Conservation (phyloP, 2,888 invertebrate species). For the Torymus auratus region DNA sequence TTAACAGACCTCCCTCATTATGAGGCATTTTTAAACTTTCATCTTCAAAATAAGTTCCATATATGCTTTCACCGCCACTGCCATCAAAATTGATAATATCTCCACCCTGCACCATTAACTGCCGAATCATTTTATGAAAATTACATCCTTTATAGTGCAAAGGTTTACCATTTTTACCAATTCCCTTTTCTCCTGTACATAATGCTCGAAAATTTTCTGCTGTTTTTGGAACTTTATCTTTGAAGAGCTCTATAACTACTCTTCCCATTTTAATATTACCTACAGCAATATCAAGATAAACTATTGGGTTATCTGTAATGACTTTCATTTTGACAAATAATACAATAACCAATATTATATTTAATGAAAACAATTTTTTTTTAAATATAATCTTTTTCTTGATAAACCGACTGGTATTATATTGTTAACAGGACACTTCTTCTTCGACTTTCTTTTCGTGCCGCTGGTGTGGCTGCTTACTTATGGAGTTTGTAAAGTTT, state of each 20-base stretch:
- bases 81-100: conserved; percentile 89
- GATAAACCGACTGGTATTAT: too few species aligned
- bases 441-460: too few species aligned
- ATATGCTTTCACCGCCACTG: conserved; percentile 95
- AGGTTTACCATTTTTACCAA: conserved; percentile 83
- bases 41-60: conserved; percentile 92
- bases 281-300: conserved; percentile 85
- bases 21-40: conserved; percentile 87
- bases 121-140: conserved; percentile 90
- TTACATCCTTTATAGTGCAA: conserved; percentile 90
- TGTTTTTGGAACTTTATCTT: conserved; percentile 89
- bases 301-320: conserved; percentile 80
- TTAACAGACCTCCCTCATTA: conserved; percentile 83
- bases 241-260: conserved; percentile 90
- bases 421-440: too few species aligned
- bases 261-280: conserved; percentile 86
- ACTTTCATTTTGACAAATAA: conserved; percentile 38
- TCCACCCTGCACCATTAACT: conserved; percentile 93
- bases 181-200: conserved; percentile 93
- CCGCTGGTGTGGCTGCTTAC: too few species aligned
- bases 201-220: conserved; percentile 94
- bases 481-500: too few species aligned
- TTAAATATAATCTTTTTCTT: too few species aligned
- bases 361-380: too few species aligned
- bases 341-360: too few species aligned